Evolutionary conservation across 2,113 vertebrate species (phyloP).

Genomic region (Hucho hucho): DNA sequence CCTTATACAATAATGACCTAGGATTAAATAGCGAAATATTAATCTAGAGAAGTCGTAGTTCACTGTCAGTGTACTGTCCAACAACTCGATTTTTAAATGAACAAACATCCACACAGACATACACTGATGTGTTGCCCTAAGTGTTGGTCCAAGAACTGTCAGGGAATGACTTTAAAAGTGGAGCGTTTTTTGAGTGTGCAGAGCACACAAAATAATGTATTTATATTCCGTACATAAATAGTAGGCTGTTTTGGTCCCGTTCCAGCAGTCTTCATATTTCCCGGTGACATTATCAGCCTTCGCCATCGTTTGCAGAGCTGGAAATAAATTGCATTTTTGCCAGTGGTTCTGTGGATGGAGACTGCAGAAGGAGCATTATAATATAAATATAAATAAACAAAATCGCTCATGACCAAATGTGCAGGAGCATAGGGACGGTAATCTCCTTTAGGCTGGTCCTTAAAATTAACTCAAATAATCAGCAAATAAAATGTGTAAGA

Average conservation of each 20-base stretch:
- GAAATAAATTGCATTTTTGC: conserved; percentile 82
- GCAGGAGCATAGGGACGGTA: conserved; percentile 74
- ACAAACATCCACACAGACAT: conserved; percentile 18
- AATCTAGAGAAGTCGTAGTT: conserved; percentile 33
- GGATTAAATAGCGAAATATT: not conserved
- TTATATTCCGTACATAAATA: conserved; percentile 82
- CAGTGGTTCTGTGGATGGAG: conserved; percentile 67
- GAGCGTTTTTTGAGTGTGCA: conserved; percentile 44
- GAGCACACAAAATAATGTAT: conserved; percentile 71
- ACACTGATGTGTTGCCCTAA: not conserved
- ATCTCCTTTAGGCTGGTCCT: conserved; percentile 78
- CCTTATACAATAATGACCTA: conserved; percentile 56
- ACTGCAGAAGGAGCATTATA: conserved; percentile 73
- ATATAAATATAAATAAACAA: conserved; percentile 82
- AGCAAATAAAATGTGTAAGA: conserved; percentile 76
- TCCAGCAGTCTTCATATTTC: conserved; percentile 77
- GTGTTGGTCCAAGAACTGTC: conserved; percentile 21
- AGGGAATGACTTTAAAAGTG: conserved; percentile 47
- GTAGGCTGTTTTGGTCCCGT: conserved; percentile 73
- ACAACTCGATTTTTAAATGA: conserved; percentile 31
- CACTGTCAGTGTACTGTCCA: not conserved
- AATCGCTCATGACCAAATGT: conserved; percentile 79
- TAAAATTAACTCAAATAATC: conserved; percentile 79
- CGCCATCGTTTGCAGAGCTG: conserved; percentile 72
- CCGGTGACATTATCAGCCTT: conserved; percentile 78